Evolutionary conservation across 2,888 invertebrate species (phyloP).

Genomic region (Brachynemurus nebulosus): DNA sequence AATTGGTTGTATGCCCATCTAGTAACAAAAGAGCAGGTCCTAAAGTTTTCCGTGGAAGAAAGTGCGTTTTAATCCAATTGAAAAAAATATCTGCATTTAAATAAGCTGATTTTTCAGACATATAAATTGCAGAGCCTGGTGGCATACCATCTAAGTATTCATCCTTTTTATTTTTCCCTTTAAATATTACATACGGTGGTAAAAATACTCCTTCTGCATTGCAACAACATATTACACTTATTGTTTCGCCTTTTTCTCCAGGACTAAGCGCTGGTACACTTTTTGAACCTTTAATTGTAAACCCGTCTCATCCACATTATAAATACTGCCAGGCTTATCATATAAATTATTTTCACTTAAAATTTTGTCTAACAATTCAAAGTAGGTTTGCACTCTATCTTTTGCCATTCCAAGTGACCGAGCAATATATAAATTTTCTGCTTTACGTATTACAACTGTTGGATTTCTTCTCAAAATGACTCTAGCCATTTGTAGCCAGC

Average conservation of each 20-base stretch:
- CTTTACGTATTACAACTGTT: too few species aligned
- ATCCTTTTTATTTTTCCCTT: constrained; percentile 18
- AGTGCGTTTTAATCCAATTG: constrained; percentile 20
- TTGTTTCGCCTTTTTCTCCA: constrained; percentile 20
- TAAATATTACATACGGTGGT: constrained; percentile 20
- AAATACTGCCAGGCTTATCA: constrained; percentile 17
- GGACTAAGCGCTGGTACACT: constrained; percentile 15
- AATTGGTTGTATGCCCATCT: constrained; percentile 10
- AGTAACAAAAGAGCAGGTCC: constrained; percentile 11
- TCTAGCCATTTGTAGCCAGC: too few species aligned
- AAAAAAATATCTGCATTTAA: constrained; percentile 19
- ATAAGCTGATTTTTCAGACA: constrained; percentile 22
- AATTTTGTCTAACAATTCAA: too few species aligned
- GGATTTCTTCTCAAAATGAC: too few species aligned
- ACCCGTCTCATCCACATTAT: constrained; percentile 19
- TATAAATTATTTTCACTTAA: constrained; percentile 15
- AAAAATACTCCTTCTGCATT: constrained; percentile 23
- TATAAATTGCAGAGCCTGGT: constrained; percentile 18
- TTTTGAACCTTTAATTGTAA: constrained; percentile 17
- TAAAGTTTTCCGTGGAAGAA: constrained; percentile 12
- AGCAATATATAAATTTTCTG: too few species aligned
- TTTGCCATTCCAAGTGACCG: too few species aligned
- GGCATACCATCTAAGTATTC: constrained; percentile 17
- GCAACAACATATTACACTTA: too few species aligned
- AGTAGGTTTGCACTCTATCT: too few species aligned